These are phyloP conservation scores for Melospiza georgiana DNA, from an alignment of 2,113 vertebrate genomes.

Conservation along the genomic window DNA sequence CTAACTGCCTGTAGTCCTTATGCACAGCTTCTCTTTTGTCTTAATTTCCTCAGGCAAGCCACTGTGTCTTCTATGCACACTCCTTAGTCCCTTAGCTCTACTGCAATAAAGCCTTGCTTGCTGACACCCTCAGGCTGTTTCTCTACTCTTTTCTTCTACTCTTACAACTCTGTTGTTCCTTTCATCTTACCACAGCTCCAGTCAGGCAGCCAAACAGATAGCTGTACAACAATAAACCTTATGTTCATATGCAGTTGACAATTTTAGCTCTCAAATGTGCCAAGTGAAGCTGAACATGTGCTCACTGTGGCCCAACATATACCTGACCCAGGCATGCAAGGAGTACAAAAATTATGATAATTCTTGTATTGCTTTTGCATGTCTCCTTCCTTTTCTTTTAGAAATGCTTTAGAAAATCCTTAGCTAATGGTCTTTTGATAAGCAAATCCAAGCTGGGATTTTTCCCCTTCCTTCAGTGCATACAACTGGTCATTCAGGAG, in stretches of 20 bases:
- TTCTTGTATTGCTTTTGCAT: neutral
- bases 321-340: neutral
- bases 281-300: neutral
- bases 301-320: neutral
- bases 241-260: neutral
- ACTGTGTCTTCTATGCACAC: neutral
- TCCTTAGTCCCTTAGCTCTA: neutral
- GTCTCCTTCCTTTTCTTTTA: neutral
- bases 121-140: neutral
- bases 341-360: neutral
- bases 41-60: constrained; percentile 1
- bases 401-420: neutral
- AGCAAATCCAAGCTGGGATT: neutral
- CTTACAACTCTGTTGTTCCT: neutral
- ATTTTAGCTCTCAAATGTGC: neutral
- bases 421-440: neutral
- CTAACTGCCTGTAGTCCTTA: neutral
- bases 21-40: neutral
- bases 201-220: neutral
- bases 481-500: neutral
- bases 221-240: neutral
- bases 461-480: neutral
- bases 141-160: neutral
- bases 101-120: neutral
- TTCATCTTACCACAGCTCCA: neutral